Evolutionary conservation across 2,113 vertebrate species (phyloP).

Genomic region (Cephalopterus ornatus): DNA sequence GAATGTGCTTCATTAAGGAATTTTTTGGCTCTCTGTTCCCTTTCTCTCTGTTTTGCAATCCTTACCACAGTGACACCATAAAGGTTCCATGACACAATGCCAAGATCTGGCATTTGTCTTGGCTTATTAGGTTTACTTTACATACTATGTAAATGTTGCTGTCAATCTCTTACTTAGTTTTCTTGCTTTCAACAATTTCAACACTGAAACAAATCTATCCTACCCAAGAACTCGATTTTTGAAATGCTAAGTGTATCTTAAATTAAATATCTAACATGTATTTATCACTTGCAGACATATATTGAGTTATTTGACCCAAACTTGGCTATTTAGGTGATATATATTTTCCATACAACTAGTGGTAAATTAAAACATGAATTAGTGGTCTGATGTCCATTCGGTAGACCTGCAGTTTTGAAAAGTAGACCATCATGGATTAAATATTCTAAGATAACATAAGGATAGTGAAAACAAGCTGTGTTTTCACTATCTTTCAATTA

Average conservation of each 20-base stretch:
- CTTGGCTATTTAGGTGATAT: background rate
- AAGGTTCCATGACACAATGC: background rate
- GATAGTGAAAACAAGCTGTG: background rate
- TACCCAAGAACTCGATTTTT: fast-evolving
- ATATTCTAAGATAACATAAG: background rate
- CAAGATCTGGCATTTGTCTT: background rate
- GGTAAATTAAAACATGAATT: background rate
- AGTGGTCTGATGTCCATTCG: background rate
- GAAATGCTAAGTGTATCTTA: background rate
- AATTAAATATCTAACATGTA: background rate
- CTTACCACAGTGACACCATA: background rate
- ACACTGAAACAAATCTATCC: background rate
- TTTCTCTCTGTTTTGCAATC: background rate
- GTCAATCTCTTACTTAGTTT: background rate
- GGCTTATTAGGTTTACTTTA: background rate
- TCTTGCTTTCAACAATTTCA: background rate
- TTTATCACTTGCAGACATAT: background rate
- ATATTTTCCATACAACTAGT: background rate
- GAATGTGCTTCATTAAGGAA: background rate
- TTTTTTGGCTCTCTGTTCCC: background rate
- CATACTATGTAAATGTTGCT: background rate
- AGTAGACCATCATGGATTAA: background rate
- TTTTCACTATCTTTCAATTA: background rate
- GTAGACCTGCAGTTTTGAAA: background rate
- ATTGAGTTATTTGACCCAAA: background rate